phyloP scores from a whole-genome alignment of 2,797 vertebrate genomes.

The Ptychadena robeensis region DNA sequence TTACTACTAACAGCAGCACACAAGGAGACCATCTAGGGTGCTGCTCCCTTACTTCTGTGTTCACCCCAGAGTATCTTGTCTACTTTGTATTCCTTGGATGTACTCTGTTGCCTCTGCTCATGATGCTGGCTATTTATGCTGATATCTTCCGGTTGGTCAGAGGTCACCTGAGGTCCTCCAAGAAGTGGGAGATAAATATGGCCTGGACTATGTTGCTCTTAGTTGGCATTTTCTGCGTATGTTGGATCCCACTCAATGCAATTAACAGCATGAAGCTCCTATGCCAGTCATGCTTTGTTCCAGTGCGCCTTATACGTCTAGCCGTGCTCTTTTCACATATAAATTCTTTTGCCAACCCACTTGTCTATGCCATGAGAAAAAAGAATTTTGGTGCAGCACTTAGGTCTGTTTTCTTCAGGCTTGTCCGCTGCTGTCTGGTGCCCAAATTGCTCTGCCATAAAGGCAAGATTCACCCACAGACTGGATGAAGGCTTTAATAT shows the following conservation, averaged over 20 bases:
- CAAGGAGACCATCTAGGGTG: constrained; percentile 76
- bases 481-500: not conserved
- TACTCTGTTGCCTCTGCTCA: constrained; percentile 75
- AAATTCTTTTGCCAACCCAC: constrained; percentile 77
- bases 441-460: constrained; percentile 1
- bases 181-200: constrained; percentile 52
- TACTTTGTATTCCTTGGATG: constrained; percentile 73
- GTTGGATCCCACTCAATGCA: constrained; percentile 78
- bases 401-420: constrained; percentile 58
- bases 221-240: constrained; percentile 76
- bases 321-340: constrained; percentile 74
- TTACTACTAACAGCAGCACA: constrained; percentile 73
- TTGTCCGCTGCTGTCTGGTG: constrained; percentile 9
- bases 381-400: constrained; percentile 59
- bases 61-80: constrained; percentile 75
- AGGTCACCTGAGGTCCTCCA: constrained; percentile 67
- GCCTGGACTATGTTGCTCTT: constrained; percentile 72
- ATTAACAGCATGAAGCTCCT: constrained; percentile 73
- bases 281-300: constrained; percentile 65
- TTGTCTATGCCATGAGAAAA: constrained; percentile 75
- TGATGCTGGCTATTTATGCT: constrained; percentile 73
- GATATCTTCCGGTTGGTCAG: constrained; percentile 72
- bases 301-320: constrained; percentile 66
- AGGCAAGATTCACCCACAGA: constrained; percentile 54
- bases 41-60: constrained; percentile 74